Evolutionary conservation across 2,888 invertebrate genomes (phyloP), one percentile per base, ranked within the genome.

Genomic region (Bugulina stolonifera): DNA sequence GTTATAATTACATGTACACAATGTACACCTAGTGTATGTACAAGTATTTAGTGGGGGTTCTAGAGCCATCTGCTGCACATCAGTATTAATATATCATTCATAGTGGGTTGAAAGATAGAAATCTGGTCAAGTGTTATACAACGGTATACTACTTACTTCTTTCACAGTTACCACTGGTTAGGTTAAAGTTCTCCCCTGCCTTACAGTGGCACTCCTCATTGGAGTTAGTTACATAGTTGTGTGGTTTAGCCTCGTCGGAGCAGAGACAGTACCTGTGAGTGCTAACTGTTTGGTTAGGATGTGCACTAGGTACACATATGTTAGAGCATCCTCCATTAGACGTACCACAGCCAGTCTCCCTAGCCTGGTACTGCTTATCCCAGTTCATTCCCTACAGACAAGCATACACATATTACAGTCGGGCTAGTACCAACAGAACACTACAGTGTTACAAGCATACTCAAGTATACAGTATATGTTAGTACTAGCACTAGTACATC

Each of bases 301-400:
- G 34, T 14, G 64, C 25, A 3, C 18, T 14, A 10, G 64, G 64
- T 27, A 64, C 64, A n/a, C 64, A 64, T 2, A 64, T 29, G 64
- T 64, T 64, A 64, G 64, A 64, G 64, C 64, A 64, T 3, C 25
- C 64, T 2, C 64, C 64, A 34, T 64, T 64, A 10, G 22, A 27
- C 27, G 10, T 14, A 29, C 64, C 64, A 64, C 64, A 64, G 18
- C 64, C 64, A 14, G 64, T 64, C 1, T 27, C 32, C 14, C 27
- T 32, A 27, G 29, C 27, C 34, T 64, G 22, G 32, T 64, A 64
- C 64, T 64, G 64, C 32, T 34, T 64, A 32, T 64, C 64, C 64
- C 64, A 64, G 5, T 22, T 64, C 64, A 64, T 64, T 3, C 5
- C 64, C 64, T 64, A 32, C 57, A 52, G n/a, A n/a, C n/a, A n/a